phyloP scores from a whole-genome alignment of 2,113 vertebrate species.

The Myxocyprinus asiaticus region DNA sequence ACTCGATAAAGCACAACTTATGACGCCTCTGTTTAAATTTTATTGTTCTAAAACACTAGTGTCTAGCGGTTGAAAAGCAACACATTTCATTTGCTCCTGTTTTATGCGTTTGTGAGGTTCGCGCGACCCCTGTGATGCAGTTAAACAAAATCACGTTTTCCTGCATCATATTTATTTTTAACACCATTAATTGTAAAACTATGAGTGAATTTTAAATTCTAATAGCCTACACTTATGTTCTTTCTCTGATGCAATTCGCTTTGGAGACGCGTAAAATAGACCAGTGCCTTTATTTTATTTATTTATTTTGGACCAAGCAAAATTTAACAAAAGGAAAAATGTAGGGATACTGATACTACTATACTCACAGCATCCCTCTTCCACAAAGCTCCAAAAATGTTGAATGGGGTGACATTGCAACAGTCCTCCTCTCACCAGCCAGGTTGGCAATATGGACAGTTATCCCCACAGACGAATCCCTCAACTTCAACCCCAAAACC shows the following conservation, averaged over 20 bases:
- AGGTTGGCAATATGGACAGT: slow-evolving; percentile 46
- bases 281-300: slow-evolving; percentile 24
- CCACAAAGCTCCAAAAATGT: slow-evolving; percentile 83
- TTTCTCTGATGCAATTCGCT: slow-evolving; percentile 59
- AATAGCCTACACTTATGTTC: background rate
- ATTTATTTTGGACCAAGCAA: background rate
- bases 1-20: background rate
- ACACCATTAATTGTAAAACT: background rate
- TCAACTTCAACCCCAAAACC: slow-evolving; percentile 50
- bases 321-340: background rate
- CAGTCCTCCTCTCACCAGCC: slow-evolving; percentile 62
- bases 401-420: slow-evolving; percentile 78
- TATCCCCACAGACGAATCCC: slow-evolving; percentile 40
- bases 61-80: background rate
- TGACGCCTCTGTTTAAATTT: background rate
- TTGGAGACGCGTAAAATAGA: slow-evolving; percentile 62
- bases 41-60: background rate
- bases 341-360: too few relatives aligned
- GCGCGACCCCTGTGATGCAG: slow-evolving; percentile 14
- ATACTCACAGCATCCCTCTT: slow-evolving; percentile 94
- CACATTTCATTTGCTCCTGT: background rate
- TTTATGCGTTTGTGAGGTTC: background rate
- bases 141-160: background rate
- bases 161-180: slow-evolving; percentile 5
- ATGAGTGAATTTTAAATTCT: background rate